phyloP scores from a whole-genome alignment of 64 coral and sea anemone genomes.

The Pachyseris speciosa region DNA sequence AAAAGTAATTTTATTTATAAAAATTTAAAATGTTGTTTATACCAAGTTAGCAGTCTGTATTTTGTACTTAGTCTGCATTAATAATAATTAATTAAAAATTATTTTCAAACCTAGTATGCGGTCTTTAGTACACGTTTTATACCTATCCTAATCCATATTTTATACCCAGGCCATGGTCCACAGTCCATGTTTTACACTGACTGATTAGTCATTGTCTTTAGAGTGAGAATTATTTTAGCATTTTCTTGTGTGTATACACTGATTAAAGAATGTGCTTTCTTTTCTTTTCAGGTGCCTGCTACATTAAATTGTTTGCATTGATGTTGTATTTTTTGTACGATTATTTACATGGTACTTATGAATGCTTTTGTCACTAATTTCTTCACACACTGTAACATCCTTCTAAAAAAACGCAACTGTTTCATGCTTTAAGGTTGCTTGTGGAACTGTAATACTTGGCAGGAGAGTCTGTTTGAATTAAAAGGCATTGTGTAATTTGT shows the following conservation, averaged over 20 bases:
- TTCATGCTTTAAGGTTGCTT: neutral
- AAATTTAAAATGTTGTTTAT: too few species aligned
- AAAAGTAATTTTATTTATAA: too few species aligned
- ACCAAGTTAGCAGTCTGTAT: too few species aligned
- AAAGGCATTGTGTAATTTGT: neutral
- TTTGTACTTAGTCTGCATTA: too few species aligned
- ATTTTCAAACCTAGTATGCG: too few species aligned
- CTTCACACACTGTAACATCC: neutral
- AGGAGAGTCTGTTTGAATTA: neutral
- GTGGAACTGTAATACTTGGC: neutral
- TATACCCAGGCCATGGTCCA: too few species aligned
- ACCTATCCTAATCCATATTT: too few species aligned
- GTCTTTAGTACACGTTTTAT: too few species aligned
- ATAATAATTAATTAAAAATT: too few species aligned
- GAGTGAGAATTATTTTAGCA: too few species aligned
- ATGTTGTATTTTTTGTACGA: neutral
- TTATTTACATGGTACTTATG: neutral
- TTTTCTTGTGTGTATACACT: neutral
- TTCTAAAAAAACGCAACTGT: neutral
- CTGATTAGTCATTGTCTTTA: too few species aligned
- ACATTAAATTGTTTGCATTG: neutral
- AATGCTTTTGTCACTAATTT: neutral
- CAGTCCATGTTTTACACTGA: too few species aligned
- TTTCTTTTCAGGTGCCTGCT: neutral
- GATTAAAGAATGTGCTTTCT: neutral